phyloP scores from a whole-genome alignment of 1,140 invertebrate species.

The Tachypleus tridentatus region DNA sequence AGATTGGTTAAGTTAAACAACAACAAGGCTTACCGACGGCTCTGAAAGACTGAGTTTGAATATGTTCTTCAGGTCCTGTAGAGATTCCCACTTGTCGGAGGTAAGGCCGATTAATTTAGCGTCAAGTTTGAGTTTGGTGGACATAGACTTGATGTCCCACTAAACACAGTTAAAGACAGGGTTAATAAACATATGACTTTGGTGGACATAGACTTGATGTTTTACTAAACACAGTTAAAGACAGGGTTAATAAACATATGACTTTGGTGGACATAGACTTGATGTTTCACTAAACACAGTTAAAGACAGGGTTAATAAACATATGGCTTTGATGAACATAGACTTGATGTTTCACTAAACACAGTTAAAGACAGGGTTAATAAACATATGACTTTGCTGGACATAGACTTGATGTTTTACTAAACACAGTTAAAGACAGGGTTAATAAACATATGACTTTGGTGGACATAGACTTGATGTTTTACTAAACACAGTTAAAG shows the following conservation, averaged over 20 bases:
- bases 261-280: conserved; percentile 30
- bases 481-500: no score
- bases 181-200: conserved; percentile 4
- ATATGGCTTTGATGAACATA: no score
- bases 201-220: conserved; percentile 34
- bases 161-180: conserved; percentile 23
- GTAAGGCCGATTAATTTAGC: conserved; percentile 33
- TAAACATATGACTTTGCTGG: no score
- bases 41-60: conserved; percentile 33
- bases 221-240: conserved; percentile 32
- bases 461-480: no score
- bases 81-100: conserved; percentile 33
- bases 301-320: background rate
- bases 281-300: conserved; percentile 36
- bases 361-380: no score
- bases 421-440: no score
- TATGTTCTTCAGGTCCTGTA: conserved; percentile 33
- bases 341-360: no score
- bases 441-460: no score
- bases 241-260: background rate
- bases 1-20: no score
- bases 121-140: conserved; percentile 31
- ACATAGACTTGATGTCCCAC: conserved; percentile 37
- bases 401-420: no score
- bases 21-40: conserved; percentile 28